phyloP scores from a whole-genome alignment of 2,797 vertebrate species.

The Coregonus suidteri region DNA sequence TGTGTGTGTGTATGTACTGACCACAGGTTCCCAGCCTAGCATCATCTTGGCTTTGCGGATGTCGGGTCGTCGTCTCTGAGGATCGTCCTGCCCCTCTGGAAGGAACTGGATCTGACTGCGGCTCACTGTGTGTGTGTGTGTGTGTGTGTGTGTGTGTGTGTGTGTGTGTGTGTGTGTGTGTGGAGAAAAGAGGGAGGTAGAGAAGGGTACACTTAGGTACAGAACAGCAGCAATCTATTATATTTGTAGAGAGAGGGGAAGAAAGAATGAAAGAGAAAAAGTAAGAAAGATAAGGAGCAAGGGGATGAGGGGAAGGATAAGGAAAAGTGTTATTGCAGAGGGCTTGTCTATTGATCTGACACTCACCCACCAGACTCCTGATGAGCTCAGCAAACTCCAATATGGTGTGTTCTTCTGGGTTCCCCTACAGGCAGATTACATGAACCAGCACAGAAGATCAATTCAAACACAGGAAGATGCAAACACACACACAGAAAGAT shows the following conservation, averaged over 20 bases:
- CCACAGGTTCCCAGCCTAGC: slow-evolving; percentile 97
- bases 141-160: slow-evolving; percentile 25
- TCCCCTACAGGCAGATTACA: slow-evolving; percentile 82
- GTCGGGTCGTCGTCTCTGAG: slow-evolving; percentile 94
- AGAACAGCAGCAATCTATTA: neutral
- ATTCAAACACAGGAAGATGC: neutral
- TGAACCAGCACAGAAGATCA: neutral
- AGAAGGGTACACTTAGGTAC: neutral
- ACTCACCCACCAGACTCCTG: slow-evolving; percentile 95
- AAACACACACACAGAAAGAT: neutral
- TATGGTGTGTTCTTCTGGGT: slow-evolving; percentile 97
- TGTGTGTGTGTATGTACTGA: slow-evolving; percentile 65
- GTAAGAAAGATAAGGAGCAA: neutral
- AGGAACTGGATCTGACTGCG: slow-evolving; percentile 97
- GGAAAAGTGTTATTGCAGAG: neutral
- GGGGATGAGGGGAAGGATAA: no score
- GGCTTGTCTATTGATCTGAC: no score
- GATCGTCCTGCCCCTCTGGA: slow-evolving; percentile 96
- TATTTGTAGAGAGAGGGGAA: neutral
- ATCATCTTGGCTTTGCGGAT: slow-evolving; percentile 94
- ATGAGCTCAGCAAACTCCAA: slow-evolving; percentile 96
- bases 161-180: neutral
- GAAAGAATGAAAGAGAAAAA: neutral
- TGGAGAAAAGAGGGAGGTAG: neutral
- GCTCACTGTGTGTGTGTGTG: slow-evolving; percentile 74